phyloP scores from a whole-genome alignment of 2,888 invertebrate species.

The Ichneumon xanthorius region DNA sequence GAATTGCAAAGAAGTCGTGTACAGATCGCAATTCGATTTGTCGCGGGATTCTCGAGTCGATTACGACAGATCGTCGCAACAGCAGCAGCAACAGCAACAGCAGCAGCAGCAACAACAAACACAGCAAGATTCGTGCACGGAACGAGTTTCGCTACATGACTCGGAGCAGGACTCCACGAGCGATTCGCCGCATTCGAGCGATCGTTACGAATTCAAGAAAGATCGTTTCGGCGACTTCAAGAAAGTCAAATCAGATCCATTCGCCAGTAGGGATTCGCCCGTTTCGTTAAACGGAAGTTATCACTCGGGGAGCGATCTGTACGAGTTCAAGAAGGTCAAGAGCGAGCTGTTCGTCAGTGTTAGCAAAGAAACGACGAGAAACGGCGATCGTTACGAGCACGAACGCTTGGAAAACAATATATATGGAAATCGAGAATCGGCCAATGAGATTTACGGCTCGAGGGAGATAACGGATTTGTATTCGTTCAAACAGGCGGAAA shows the following conservation, averaged over 20 bases:
- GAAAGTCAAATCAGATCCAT: constrained; percentile 81
- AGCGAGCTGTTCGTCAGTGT: constrained; percentile 78
- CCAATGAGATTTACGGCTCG: constrained; percentile 79
- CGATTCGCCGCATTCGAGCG: constrained; percentile 76
- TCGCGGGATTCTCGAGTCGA: constrained; percentile 74
- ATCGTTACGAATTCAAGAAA: constrained; percentile 78
- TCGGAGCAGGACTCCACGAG: constrained; percentile 77
- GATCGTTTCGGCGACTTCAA: constrained; percentile 82
- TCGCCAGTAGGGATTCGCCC: constrained; percentile 81
- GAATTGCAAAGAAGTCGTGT: constrained; percentile 78
- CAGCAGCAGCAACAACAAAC: constrained; percentile 51
- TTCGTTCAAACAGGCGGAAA: constrained; percentile 81
- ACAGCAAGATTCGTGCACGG: constrained; percentile 71
- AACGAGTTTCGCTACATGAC: constrained; percentile 78
- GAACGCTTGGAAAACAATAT: constrained; percentile 75
- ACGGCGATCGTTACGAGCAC: constrained; percentile 66
- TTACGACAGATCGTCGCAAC: constrained; percentile 73
- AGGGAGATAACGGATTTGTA: constrained; percentile 79
- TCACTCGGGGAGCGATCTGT: constrained; percentile 74
- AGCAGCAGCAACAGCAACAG: constrained; percentile 54
- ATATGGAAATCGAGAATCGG: constrained; percentile 80
- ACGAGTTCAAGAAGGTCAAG: constrained; percentile 81
- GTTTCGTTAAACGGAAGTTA: constrained; percentile 81
- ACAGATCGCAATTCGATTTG: constrained; percentile 74
- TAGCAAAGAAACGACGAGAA: constrained; percentile 75